Evolutionary conservation across 2,888 invertebrate genomes (phyloP).

Genomic region (Oligia strigilis): DNA sequence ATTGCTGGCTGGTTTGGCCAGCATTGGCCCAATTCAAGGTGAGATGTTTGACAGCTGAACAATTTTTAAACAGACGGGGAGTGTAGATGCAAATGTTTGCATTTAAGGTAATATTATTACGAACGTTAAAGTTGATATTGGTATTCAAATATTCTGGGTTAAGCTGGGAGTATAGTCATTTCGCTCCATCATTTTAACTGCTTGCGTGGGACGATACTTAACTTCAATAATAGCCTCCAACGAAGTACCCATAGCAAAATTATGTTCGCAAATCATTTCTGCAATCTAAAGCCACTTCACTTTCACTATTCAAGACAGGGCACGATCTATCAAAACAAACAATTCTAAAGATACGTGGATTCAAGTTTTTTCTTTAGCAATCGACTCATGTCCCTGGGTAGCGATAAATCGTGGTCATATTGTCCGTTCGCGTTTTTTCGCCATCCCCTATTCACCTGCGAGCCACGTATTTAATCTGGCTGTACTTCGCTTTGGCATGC

Average conservation of each 20-base stretch:
- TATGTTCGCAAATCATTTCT: slow-evolving; percentile 6
- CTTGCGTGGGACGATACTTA: slow-evolving; percentile 1
- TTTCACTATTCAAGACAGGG: slow-evolving; percentile 8
- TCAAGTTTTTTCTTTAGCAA: slow-evolving; percentile 61
- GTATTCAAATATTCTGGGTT: slow-evolving; percentile 8
- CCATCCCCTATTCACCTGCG: slow-evolving; percentile 82
- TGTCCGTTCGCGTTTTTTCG: slow-evolving; percentile 67
- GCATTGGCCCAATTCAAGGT: slow-evolving; percentile 42
- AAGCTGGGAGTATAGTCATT: not conserved
- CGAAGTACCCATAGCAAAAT: not conserved
- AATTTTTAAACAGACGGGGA: slow-evolving; percentile 32
- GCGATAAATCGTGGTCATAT: slow-evolving; percentile 79
- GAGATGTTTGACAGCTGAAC: slow-evolving; percentile 45
- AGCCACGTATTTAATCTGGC: slow-evolving; percentile 89
- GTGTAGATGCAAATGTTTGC: slow-evolving; percentile 12
- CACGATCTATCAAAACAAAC: slow-evolving; percentile 56
- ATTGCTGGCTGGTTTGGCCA: slow-evolving; percentile 34
- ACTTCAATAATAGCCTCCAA: not conserved
- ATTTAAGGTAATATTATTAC: not conserved
- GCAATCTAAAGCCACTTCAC: not conserved
- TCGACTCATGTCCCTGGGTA: slow-evolving; percentile 67
- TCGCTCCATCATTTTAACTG: slow-evolving; percentile 1
- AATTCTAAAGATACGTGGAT: slow-evolving; percentile 44
- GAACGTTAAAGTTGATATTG: slow-evolving; percentile 5
- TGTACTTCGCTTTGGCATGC: slow-evolving; percentile 79